These are phyloP conservation scores for Saguinus midas DNA, from an alignment of 2,113 vertebrate species.

Conservation along the genomic window DNA sequence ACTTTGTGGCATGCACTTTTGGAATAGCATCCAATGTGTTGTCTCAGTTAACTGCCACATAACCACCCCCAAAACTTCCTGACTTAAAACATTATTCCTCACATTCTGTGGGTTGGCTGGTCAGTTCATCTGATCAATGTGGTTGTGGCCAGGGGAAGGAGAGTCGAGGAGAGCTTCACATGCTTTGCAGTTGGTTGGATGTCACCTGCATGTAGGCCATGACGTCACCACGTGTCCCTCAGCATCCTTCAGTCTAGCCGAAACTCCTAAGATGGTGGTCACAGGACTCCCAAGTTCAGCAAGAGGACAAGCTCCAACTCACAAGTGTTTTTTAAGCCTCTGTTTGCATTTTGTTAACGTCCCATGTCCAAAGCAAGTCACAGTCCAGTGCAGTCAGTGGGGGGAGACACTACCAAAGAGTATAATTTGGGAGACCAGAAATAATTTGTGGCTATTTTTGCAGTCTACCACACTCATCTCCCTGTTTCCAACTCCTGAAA, in stretches of 20 bases:
- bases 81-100: background rate
- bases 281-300: background rate
- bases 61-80: background rate
- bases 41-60: background rate
- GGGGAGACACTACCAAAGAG: background rate
- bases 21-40: background rate
- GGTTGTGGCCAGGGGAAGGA: background rate
- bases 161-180: background rate
- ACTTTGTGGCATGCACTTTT: background rate
- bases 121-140: background rate
- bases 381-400: background rate
- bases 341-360: background rate
- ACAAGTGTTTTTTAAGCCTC: background rate
- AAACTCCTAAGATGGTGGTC: background rate
- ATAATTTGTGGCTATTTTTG: background rate
- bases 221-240: background rate
- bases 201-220: background rate
- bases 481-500: background rate
- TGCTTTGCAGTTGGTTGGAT: background rate
- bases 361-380: background rate
- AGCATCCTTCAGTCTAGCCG: background rate
- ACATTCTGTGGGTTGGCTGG: background rate
- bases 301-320: background rate
- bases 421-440: background rate
- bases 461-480: background rate